Evolutionary conservation across 2,888 invertebrate species (phyloP), one percentile per base, ranked within the genome.

Genomic region (Drosophila putrida): DNA sequence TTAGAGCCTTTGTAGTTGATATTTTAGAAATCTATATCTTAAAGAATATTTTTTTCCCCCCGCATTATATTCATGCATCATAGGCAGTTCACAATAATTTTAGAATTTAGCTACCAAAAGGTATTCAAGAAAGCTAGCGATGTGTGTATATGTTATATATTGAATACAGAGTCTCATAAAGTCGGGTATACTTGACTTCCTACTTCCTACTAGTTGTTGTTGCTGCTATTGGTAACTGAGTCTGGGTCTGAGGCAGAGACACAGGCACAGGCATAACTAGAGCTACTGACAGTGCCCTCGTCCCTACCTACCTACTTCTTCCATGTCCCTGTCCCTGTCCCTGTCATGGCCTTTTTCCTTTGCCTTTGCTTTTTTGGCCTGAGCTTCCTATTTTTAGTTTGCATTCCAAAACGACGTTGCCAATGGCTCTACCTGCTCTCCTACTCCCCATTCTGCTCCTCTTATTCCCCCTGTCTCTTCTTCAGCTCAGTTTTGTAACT

Each of bases 341-440:
- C 46, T 46, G 28, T 4, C 44, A n/a, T 44, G 36, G n/a, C 44
- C 35, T 50, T 13, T 39, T 39, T 15, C 10, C 38, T 27, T 6
- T 31, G 27, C 41, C 77, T 54, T 64, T 49, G 59, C 46, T 75
- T 79, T 75, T 79, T 79, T 75, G 71, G 80, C 61, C 70, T 50
- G 61, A 63, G 86, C 86, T 89, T 88, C 83, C 88, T 85, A 88
- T 85, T 85, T 89, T 78, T 85, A 89, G 90, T 84, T 89, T 89
- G 83, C 83, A 84, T 84, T 84, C 83, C 83, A 84, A 78, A 83
- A 87, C 86, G 88, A 65, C 76, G 87, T 83, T 75, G 80, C 80
- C 76, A 63, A 46, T 68, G 72, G 57, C 54, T 33, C 50, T 54
- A 78, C 78, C 69, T 65, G 55, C 55, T 60, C 28, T 44, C 57